phyloP scores from a whole-genome alignment of 2,113 vertebrate genomes.

The Coregonus clupeaformis region DNA sequence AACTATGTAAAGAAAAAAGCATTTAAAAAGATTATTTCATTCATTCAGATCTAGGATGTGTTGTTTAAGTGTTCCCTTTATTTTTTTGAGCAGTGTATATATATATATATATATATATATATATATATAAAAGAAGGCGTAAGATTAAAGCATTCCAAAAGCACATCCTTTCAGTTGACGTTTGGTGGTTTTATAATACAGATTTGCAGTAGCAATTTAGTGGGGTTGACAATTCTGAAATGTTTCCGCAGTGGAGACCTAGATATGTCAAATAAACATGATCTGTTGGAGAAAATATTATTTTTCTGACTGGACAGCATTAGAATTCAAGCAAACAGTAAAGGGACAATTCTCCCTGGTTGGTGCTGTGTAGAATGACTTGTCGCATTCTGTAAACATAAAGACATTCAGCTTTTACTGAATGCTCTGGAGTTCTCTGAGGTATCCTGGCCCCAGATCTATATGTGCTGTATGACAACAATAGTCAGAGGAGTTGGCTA shows the following conservation, averaged over 20 bases:
- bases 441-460: not conserved
- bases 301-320: slow-evolving; percentile 17
- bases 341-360: slow-evolving; percentile 6
- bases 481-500: not conserved
- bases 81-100: too few relatives aligned
- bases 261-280: slow-evolving; percentile 39
- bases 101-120: too few relatives aligned
- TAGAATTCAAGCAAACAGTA: slow-evolving; percentile 6
- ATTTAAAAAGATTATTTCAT: too few relatives aligned
- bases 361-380: slow-evolving; percentile 13
- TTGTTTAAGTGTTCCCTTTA: too few relatives aligned
- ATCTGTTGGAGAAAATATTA: slow-evolving; percentile 15
- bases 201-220: slow-evolving; percentile 6
- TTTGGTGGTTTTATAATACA: not conserved
- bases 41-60: too few relatives aligned
- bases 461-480: too few relatives aligned
- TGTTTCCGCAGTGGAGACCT: slow-evolving; percentile 28
- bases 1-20: too few relatives aligned
- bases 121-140: too few relatives aligned
- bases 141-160: not conserved
- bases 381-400: slow-evolving; percentile 27
- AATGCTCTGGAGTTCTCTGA: slow-evolving; percentile 1
- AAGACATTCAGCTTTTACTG: not conserved
- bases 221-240: slow-evolving; percentile 15
- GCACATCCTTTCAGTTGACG: not conserved